These are phyloP conservation scores for Pristis pectinata DNA, from an alignment of 2,797 vertebrate genomes.

Conservation along the genomic window DNA sequence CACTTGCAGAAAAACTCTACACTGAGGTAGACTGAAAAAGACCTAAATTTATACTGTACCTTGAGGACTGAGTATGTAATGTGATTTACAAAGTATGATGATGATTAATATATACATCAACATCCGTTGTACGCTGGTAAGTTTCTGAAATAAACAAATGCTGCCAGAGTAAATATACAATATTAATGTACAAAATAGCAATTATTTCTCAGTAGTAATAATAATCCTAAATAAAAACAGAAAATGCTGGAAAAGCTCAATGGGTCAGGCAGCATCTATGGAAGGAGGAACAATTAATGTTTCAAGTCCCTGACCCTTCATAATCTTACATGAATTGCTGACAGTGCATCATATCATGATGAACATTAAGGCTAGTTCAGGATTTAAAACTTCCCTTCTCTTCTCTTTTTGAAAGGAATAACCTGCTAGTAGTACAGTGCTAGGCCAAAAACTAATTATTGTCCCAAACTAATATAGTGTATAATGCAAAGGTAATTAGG, in stretches of 20 bases:
- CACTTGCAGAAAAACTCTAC: background rate
- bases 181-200: background rate
- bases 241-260: too few species aligned
- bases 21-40: too few species aligned
- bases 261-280: too few species aligned
- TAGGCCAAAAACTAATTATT: background rate
- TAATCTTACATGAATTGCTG: background rate
- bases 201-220: too few species aligned
- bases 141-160: slow-evolving; percentile 3
- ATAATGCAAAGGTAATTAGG: background rate
- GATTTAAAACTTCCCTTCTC: background rate
- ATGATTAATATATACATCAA: background rate
- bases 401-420: background rate
- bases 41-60: background rate
- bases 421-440: background rate
- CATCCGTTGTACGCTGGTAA: slow-evolving; percentile 13
- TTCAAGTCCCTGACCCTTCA: background rate
- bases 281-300: background rate
- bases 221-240: too few species aligned
- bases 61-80: background rate
- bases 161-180: background rate
- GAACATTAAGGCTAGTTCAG: background rate
- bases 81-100: background rate
- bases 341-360: background rate
- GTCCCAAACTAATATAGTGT: background rate